Percentiles rank a stretch among this genome's conserved stretches.
Evolutionary conservation across 2,113 vertebrate species (phyloP).

Genomic region (Mastomys natalensis): DNA sequence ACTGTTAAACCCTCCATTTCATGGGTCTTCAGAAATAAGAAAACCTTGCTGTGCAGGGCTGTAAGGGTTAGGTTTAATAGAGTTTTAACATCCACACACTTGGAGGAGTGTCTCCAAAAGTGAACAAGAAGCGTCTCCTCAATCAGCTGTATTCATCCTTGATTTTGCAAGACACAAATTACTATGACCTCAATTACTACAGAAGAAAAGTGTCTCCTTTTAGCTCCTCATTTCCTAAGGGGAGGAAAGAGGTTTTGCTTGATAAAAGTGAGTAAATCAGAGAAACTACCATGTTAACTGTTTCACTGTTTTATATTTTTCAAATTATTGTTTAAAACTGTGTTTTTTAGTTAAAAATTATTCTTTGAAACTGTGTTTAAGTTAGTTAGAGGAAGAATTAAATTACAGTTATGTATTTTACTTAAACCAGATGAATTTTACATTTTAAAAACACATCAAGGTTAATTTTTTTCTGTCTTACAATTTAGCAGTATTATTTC

Average conservation of each 20-base stretch:
- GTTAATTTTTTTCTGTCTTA: neutral
- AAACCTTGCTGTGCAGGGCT: neutral
- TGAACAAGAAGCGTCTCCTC: neutral
- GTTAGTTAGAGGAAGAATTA: neutral
- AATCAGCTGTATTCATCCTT: slow-evolving; percentile 7
- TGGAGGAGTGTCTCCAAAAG: neutral
- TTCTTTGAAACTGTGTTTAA: neutral
- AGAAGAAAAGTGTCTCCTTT: slow-evolving; percentile 12
- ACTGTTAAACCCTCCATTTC: slow-evolving; percentile 3
- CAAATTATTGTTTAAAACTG: neutral
- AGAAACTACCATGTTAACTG: neutral
- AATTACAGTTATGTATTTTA: neutral
- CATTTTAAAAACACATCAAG: slow-evolving; percentile 47
- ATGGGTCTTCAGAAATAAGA: neutral
- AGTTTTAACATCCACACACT: neutral
- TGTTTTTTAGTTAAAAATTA: neutral
- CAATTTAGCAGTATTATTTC: neutral
- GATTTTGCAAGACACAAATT: neutral
- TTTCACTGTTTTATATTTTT: neutral
- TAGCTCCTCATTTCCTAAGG: neutral
- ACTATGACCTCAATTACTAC: neutral
- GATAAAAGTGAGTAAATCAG: neutral
- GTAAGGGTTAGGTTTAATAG: neutral
- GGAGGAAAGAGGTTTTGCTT: neutral
- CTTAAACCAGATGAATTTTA: neutral